phyloP scores from a whole-genome alignment of 2,888 invertebrate species.

The Drosophila borealis region DNA sequence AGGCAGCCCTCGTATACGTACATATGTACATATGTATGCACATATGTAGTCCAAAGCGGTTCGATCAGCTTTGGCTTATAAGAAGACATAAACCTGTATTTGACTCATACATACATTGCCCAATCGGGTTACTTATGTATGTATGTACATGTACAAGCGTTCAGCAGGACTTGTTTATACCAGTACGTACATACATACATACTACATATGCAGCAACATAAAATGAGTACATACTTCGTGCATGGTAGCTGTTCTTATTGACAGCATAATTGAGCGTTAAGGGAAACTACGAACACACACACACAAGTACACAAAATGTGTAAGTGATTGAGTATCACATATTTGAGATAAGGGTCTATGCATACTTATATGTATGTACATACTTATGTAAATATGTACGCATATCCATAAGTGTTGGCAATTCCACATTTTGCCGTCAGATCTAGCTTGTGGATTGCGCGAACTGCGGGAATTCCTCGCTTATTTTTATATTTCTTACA shows the following conservation, averaged over 20 bases:
- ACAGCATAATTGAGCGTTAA: constrained; percentile 22
- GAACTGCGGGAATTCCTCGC: background rate
- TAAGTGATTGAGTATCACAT: constrained; percentile 28
- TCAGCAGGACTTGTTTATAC: constrained; percentile 16
- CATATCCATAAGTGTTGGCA: background rate
- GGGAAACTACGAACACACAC: constrained; percentile 4
- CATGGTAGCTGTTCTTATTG: constrained; percentile 26
- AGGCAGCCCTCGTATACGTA: constrained; percentile 6
- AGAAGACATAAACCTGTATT: constrained; percentile 52
- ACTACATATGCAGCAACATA: background rate
- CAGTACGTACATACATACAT: constrained; percentile 23
- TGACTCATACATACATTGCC: constrained; percentile 7
- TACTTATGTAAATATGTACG: background rate
- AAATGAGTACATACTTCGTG: background rate
- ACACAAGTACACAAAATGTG: constrained; percentile 3
- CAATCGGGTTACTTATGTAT: constrained; percentile 33
- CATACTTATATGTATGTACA: constrained; percentile 1
- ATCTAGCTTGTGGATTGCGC: background rate
- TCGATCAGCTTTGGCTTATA: constrained; percentile 48
- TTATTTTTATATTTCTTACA: too few relatives aligned
- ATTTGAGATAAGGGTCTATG: constrained; percentile 30
- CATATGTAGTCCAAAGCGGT: constrained; percentile 39
- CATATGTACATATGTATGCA: too few relatives aligned
- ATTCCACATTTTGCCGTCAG: background rate
- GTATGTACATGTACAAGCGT: background rate